A percentile compares a stretch with the other conserved stretches of the same genome.
phyloP scores from a whole-genome alignment of 2,888 invertebrate species.

The Mystacides longicornis region DNA sequence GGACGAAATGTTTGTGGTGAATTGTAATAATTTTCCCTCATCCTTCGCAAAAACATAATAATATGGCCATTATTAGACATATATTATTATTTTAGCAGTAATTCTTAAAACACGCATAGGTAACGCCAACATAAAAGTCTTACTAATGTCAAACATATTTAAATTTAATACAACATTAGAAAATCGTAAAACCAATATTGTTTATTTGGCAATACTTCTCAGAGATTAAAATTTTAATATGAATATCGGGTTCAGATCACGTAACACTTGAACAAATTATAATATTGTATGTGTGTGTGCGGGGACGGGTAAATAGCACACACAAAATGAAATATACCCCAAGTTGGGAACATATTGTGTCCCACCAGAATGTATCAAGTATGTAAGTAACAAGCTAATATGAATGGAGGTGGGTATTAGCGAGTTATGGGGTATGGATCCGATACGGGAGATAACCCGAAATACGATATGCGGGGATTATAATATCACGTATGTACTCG shows the following conservation, averaged over 20 bases:
- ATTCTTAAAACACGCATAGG: no score
- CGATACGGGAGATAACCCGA: conserved; percentile 13
- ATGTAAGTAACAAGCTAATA: neutral
- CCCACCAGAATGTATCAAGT: neutral
- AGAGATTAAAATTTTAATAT: conserved; percentile 6
- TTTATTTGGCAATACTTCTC: neutral
- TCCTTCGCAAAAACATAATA: no score
- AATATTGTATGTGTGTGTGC: conserved; percentile 12
- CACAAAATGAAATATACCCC: neutral
- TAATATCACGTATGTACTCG: no score
- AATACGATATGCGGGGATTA: conserved; percentile 18
- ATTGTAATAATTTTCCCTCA: no score
- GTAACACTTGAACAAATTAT: conserved; percentile 24
- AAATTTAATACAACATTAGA: neutral
- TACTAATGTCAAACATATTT: no score
- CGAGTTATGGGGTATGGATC: conserved; percentile 1
- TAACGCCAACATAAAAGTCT: no score
- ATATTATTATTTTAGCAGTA: no score
- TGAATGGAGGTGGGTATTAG: conserved; percentile 3
- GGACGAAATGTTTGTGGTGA: no score
- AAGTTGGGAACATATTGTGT: neutral
- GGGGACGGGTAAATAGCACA: neutral
- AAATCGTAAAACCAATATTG: neutral
- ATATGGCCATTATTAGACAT: no score
- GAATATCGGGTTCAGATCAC: conserved; percentile 22